Conservation (phyloP, 37 sponge, comb jelly and placozoan genomes). For the Halisarca cf. caerulea region DNA sequence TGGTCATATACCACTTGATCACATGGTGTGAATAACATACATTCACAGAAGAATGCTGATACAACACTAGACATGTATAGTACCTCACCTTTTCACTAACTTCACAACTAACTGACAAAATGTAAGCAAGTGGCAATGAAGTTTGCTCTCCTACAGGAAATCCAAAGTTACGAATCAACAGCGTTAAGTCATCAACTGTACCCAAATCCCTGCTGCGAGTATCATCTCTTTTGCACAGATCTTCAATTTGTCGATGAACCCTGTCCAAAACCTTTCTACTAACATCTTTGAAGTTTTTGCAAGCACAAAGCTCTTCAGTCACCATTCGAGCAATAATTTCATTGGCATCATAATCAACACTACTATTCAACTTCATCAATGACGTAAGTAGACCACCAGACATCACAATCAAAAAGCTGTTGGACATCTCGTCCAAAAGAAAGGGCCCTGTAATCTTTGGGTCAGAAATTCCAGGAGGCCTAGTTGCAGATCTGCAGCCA, state of each 20-base stretch:
- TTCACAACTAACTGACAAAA: background rate
- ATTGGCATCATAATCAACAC: slow-evolving; percentile 35
- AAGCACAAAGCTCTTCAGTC: slow-evolving; percentile 35
- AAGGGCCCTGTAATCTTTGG: slow-evolving; percentile 59
- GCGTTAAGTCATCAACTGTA: slow-evolving; percentile 67
- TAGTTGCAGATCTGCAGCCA: slow-evolving; percentile 38
- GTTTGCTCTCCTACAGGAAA: background rate
- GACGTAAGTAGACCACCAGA: slow-evolving; percentile 80
- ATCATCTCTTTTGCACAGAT: background rate
- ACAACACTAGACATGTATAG: too few species aligned
- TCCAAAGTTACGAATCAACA: slow-evolving; percentile 63
- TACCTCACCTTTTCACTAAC: background rate
- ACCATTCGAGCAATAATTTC: slow-evolving; percentile 46
- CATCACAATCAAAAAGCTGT: slow-evolving; percentile 78
- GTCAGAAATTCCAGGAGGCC: slow-evolving; percentile 68
- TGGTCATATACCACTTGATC: too few species aligned
- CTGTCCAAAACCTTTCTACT: slow-evolving; percentile 54
- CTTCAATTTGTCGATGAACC: slow-evolving; percentile 6
- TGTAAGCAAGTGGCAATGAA: background rate
- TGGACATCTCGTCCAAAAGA: background rate
- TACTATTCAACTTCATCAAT: slow-evolving; percentile 3
- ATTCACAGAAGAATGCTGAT: too few species aligned
- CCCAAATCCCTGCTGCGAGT: background rate
- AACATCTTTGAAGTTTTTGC: background rate
- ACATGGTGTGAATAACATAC: too few species aligned